A percentile compares a stretch with the other conserved stretches of the same genome.
Evolutionary conservation across 2,797 vertebrate species (phyloP).

Genomic region (Acipenser oxyrinchus): DNA sequence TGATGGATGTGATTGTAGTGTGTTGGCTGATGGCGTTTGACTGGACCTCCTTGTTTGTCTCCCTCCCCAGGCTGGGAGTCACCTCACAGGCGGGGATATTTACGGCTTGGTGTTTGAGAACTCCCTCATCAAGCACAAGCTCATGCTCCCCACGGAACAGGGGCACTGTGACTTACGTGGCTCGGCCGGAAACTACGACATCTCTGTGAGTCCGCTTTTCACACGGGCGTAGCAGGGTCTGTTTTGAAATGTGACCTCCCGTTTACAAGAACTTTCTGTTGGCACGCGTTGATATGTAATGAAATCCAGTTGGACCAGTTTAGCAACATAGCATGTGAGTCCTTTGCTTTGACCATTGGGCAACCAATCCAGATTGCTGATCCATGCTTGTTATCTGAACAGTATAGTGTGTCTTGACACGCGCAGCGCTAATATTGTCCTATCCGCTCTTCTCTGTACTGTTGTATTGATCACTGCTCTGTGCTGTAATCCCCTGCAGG

Average conservation of each 20-base stretch:
- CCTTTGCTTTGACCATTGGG: no score
- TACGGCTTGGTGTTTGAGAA: slow-evolving; percentile 74
- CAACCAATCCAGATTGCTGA: no score
- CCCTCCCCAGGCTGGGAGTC: slow-evolving; percentile 67
- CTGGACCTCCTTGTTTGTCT: not conserved
- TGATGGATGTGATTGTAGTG: no score
- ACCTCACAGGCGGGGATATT: slow-evolving; percentile 88
- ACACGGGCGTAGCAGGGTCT: not conserved
- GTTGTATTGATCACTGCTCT: not conserved
- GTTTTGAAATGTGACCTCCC: no score
- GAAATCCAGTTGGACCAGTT: no score
- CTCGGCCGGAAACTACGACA: slow-evolving; percentile 81
- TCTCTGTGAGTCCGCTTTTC: slow-evolving; percentile 52
- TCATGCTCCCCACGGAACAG: slow-evolving; percentile 85
- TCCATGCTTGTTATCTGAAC: no score
- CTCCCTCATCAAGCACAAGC: slow-evolving; percentile 88
- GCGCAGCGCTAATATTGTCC: no score
- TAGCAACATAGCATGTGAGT: no score
- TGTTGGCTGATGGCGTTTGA: not conserved
- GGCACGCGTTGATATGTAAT: no score
- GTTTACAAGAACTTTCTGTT: no score
- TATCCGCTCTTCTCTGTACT: no score
- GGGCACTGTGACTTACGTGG: slow-evolving; percentile 89
- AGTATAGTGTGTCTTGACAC: no score
- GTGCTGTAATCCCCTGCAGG: slow-evolving; percentile 47